These are phyloP conservation scores for Ursus arctos DNA, from an alignment of 2,113 vertebrate genomes.

Conservation along the genomic window DNA sequence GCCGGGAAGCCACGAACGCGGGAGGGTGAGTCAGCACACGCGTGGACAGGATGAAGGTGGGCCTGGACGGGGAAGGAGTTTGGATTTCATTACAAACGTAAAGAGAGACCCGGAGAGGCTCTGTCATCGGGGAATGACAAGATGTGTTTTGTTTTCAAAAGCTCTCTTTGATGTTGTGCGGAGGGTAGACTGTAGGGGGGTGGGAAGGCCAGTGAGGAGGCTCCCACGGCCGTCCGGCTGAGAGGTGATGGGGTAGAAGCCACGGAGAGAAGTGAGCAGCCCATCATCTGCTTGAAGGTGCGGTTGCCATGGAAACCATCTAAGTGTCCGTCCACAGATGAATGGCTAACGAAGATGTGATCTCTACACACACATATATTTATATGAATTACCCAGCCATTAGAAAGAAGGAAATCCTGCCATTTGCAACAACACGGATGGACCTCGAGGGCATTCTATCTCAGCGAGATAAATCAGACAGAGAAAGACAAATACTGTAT, in stretches of 20 bases:
- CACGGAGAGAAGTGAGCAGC: not conserved
- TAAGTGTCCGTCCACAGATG: not conserved
- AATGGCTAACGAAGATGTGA: not conserved
- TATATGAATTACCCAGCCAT: not conserved
- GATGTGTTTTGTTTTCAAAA: not conserved
- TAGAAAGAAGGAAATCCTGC: not conserved
- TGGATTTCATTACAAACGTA: not conserved
- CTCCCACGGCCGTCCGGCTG: rapidly evolving
- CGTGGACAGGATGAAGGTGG: not conserved
- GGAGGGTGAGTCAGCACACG: not conserved
- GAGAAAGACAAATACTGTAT: not conserved
- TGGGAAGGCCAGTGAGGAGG: not conserved
- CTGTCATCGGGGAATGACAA: not conserved
- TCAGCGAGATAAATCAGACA: not conserved
- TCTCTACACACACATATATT: not conserved
- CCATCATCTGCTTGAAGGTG: not conserved
- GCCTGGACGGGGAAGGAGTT: not conserved
- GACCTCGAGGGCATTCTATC: not conserved
- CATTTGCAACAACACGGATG: not conserved
- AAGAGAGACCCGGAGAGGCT: not conserved
- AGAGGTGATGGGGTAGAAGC: not conserved
- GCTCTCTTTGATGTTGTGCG: not conserved
- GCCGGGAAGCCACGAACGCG: too few species aligned
- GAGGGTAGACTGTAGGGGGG: too few species aligned
- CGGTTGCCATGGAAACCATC: not conserved